Percentiles rank a stretch among this genome's conserved stretches.
Conservation (phyloP, 2,113 vertebrate genomes). For the Dicentrarchus labrax region DNA sequence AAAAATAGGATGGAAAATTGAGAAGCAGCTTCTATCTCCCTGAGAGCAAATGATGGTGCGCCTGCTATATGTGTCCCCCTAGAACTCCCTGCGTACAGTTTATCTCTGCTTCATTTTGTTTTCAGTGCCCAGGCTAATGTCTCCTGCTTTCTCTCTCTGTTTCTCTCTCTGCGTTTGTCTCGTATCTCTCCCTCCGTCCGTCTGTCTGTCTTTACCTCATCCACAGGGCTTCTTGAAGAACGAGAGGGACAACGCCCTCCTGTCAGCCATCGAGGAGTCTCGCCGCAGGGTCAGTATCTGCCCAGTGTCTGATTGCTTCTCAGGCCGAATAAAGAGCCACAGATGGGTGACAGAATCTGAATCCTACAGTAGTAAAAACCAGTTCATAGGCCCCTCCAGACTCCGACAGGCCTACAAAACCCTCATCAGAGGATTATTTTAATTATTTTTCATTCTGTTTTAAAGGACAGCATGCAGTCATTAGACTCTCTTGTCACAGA, state of each 20-base stretch:
- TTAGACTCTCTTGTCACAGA: not conserved
- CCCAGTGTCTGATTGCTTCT: slow-evolving; percentile 21
- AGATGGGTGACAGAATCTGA: not conserved
- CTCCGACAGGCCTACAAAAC: not conserved
- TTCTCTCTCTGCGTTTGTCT: not conserved
- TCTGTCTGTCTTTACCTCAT: slow-evolving; percentile 20
- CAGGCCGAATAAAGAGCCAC: not conserved
- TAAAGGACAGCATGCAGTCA: not conserved
- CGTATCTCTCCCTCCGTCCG: slow-evolving; percentile 7
- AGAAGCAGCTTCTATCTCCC: slow-evolving; percentile 26
- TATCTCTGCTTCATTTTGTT: slow-evolving; percentile 20
- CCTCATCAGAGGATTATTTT: not conserved
- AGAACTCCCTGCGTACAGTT: slow-evolving; percentile 24
- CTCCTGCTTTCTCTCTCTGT: slow-evolving; percentile 23
- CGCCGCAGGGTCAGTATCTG: slow-evolving; percentile 92
- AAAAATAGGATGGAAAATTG: slow-evolving; percentile 9
- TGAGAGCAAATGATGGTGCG: slow-evolving; percentile 35
- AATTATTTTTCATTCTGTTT: not conserved
- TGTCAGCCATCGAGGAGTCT: slow-evolving; percentile 97
- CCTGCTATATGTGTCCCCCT: slow-evolving; percentile 40
- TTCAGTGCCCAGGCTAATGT: slow-evolving; percentile 9
- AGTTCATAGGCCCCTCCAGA: not conserved
- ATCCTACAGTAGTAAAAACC: not conserved
- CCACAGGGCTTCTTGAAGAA: slow-evolving; percentile 97
- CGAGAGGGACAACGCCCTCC: slow-evolving; percentile 96